Base-by-base conservation (phyloP, 2,888 invertebrate species). In the Flexamia atlantica region DNA sequence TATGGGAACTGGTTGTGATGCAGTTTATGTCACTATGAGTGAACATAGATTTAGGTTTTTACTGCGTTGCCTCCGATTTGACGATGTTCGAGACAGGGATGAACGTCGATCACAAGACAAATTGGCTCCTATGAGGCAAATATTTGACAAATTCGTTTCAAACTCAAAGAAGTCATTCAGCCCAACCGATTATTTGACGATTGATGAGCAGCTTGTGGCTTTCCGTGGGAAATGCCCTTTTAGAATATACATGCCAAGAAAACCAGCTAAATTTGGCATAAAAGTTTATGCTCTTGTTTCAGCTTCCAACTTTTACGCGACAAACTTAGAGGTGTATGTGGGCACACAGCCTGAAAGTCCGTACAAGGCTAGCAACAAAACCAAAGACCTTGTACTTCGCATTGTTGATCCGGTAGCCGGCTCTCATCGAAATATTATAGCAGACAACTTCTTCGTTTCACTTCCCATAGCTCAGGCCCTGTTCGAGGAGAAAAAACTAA, bases 201-300 rank as follows among this genome's bases (percentile, higher is more conserved):
- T 83, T 17, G 79, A 83, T n/a, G 80, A 83, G 42, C 68, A 70
- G 70, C 30, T 81, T n/a, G 70, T 84, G 25, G n/a, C 36, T 42
- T 83, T 83, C 23, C 57, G 83, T 42, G 79, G 83, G 0, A 76
- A 30, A 17, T 84, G 83, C 53, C 12, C 42, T 10, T 84, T 84
- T 32, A 40, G 32, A n/a, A 17, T 70, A 40, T 81, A 81, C 82
- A 88, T 88, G n/a, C 87, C 88, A 30, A 86, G 85, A 9, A 89
- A 89, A 84, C 88, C 88, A 23, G 86, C 85, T 10, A 88, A 88
- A 85, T 88, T 87, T 85, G 88, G 86, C 3, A 85, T 88, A 7
- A 83, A 83, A 32, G 50, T 79, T 1, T 80, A 25, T 68, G 68
- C 64, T 9, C 30, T 83, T 1, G 64, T 50, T 20, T 64, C 28